These are phyloP conservation scores for Marcusenius ussheri DNA, from an alignment of 2,113 vertebrate species.

Conservation along the genomic window DNA sequence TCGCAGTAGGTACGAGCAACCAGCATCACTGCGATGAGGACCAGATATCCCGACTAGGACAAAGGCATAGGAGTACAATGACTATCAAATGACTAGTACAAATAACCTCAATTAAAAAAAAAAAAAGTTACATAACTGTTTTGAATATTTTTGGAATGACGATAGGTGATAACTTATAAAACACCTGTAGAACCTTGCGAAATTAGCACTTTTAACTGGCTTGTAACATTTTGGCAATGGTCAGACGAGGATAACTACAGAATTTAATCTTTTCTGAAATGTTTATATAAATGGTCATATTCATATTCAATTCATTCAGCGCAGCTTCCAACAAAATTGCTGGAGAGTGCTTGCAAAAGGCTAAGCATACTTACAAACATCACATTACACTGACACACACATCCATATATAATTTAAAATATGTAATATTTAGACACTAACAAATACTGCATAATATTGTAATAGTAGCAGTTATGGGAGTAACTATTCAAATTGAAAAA, in stretches of 20 bases:
- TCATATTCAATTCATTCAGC: neutral
- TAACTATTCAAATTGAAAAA: neutral
- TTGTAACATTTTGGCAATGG: neutral
- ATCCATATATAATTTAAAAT: neutral
- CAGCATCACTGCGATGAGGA: conserved; percentile 86
- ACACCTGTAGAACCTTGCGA: neutral
- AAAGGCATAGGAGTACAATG: conserved; percentile 32
- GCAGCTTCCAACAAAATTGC: neutral
- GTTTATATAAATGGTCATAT: neutral
- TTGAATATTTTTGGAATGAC: neutral
- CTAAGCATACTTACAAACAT: neutral
- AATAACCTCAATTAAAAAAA: neutral
- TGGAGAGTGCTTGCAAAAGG: neutral
- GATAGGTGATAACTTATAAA: neutral
- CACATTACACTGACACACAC: neutral
- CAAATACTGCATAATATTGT: neutral
- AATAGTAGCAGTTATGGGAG: neutral
- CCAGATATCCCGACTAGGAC: conserved; percentile 78
- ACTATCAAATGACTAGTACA: neutral
- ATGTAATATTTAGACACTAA: neutral
- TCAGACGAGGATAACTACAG: neutral
- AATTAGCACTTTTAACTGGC: neutral
- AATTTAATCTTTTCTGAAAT: neutral
- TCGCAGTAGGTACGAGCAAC: conserved; percentile 92
- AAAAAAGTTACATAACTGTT: neutral